phyloP scores from a whole-genome alignment of 1,140 invertebrate species.

The Heterodera carotae region DNA sequence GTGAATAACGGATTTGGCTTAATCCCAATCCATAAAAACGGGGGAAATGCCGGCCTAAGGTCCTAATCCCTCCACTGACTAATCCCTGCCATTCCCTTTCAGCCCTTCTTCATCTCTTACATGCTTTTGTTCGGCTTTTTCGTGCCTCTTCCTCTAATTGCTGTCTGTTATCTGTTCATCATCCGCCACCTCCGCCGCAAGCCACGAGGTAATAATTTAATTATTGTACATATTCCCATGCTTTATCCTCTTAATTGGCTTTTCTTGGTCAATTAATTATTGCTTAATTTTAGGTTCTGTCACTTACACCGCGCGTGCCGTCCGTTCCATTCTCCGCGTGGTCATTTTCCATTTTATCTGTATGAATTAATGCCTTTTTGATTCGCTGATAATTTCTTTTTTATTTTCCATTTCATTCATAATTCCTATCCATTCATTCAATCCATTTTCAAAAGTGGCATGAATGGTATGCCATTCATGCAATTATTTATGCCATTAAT shows the following conservation, averaged over 20 bases:
- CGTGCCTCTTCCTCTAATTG: conserved; percentile 41
- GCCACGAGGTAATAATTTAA: conserved; percentile 24
- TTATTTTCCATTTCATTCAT: too few relatives aligned
- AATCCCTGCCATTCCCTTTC: neutral
- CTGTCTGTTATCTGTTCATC: conserved; percentile 41
- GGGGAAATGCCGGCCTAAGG: too few relatives aligned
- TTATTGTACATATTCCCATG: neutral
- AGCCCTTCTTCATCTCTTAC: conserved; percentile 48
- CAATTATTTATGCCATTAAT: too few relatives aligned
- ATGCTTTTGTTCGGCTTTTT: conserved; percentile 47
- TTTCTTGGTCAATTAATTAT: neutral
- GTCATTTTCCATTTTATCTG: conserved; percentile 53
- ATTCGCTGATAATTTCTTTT: too few relatives aligned
- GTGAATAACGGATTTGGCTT: too few relatives aligned
- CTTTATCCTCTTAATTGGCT: conserved; percentile 39
- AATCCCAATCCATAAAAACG: too few relatives aligned
- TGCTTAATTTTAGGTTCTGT: conserved; percentile 22
- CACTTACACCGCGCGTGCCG: conserved; percentile 38
- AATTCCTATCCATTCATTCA: too few relatives aligned
- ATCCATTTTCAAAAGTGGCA: too few relatives aligned
- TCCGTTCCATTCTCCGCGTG: conserved; percentile 47
- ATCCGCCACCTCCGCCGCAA: conserved; percentile 37
- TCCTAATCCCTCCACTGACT: too few relatives aligned
- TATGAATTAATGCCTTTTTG: too few relatives aligned
- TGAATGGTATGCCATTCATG: too few relatives aligned